Percentiles rank a stretch among this genome's conserved stretches.
Conservation (phyloP, 2,113 vertebrate genomes). For the Numida meleagris region DNA sequence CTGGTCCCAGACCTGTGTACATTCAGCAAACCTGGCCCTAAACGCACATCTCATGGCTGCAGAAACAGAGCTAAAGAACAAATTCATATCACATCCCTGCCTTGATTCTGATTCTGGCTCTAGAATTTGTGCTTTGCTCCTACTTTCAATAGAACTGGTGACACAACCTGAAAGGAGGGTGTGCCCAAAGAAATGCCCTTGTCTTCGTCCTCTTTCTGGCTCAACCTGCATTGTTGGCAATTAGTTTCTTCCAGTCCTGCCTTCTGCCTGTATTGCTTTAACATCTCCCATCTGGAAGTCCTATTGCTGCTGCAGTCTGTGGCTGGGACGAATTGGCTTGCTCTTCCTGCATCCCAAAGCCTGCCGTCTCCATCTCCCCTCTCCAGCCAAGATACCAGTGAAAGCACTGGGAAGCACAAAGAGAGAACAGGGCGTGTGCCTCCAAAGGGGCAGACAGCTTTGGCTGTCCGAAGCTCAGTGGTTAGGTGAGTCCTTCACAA, state of each 20-base stretch:
- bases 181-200: not conserved
- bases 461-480: fast-evolving
- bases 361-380: not conserved
- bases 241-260: not conserved
- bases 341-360: not conserved
- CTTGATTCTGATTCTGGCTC: not conserved
- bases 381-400: fast-evolving
- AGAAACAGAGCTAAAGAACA: not conserved
- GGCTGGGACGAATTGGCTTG: not conserved
- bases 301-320: not conserved
- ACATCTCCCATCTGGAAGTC: not conserved
- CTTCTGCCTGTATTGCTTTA: not conserved
- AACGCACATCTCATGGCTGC: not conserved
- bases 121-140: not conserved
- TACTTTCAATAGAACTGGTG: fast-evolving
- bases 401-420: fast-evolving
- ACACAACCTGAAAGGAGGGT: not conserved
- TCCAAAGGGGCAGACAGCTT: not conserved
- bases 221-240: not conserved
- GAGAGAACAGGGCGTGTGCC: fast-evolving
- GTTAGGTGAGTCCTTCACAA: not conserved
- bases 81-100: not conserved
- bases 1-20: not conserved
- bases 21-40: not conserved
- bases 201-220: not conserved